Base-by-base conservation (phyloP, 2,113 vertebrate species). In the Crocuta crocuta region DNA sequence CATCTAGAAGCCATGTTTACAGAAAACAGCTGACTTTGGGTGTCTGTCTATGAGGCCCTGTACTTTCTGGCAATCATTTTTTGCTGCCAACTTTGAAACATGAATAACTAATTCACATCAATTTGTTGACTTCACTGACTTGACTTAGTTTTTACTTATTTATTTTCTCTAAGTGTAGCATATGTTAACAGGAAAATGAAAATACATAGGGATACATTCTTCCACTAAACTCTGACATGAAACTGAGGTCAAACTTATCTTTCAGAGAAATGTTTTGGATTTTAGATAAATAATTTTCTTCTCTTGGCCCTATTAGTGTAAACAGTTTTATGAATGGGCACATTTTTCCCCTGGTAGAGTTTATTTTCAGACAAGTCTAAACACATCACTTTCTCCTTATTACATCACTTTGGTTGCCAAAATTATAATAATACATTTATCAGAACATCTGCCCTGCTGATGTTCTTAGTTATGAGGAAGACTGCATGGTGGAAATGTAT, bases 281-380 rank as follows among this genome's bases (percentile, higher is more conserved):
- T 95, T 96, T 91, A 96, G 95, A 84, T 96, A 97, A 97, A 97
- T 93, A 94, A 81, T 88, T 94, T 96, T 97, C 58, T 95, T 90
- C 79, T 88, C 58, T 63, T 71, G n/a, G 43, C 4, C 48, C 78
- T 95, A 13, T 92, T 89, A 93, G 78, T 87, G 91, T 97, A 98
- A 97, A 98, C 81, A 98, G 45, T 63, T 94, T 93, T 80, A 97
- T 98, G 97, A 98, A 98, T 95, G 94, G 85, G 65, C n/a, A 90
- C 88, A 70, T 94, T 97, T 97, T 94, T 79, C 76, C 16, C 23
- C 43, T 10, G 10, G 28, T 53, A 48, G 53, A 91, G 86, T 97
- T 98, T 97, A 96, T 98, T 98, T 98, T 95, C 33, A 26, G 74
- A 97, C 0, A 5, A 24, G 83, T 97, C 84, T 96, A 87, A 95